Evolutionary conservation across 1,140 invertebrate species (phyloP), one percentile per base, ranked within the genome.

Genomic region (Hirudo medicinalis): DNA sequence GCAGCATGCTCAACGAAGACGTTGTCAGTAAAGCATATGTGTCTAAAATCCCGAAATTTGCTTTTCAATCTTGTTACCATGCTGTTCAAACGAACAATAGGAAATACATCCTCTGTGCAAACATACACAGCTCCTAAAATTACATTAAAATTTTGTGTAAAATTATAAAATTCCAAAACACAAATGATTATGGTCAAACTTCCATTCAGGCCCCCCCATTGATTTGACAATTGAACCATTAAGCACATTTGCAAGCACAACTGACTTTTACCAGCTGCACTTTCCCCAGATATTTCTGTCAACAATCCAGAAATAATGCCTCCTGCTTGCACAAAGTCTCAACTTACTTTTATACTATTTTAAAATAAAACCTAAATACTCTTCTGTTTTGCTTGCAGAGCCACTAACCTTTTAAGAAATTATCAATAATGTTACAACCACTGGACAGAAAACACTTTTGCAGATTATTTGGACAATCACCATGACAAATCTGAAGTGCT

Each of bases 201-300:
- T 77, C 81, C 80, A 69, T 77, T 77, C 53, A 85, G 76, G 54
- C 85, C 84, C 67, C 85, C 82, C 22, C 77, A 49, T 25, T 73
- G 60, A 60, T 63, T 57, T 22, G 85, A 82, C 71, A 86, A 79
- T 78, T 88, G 87, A n/a, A 84, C 84, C 69, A 82, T 84, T 9
- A 88, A 78, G 54, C 85, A 82, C 6, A 91, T 78, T 81, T 92
- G 90, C 36, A 94, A 79, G 75, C 87, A 89, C 20, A 93, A 77
- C 81, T 94, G 91, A 0, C 90, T 91, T 84, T 93, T 94, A 22
- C 91, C 91, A 76, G 85, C 85, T 13, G 89, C 89, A 81, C 90
- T 89, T 79, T 88, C 87, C 19, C 91, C 91, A 80, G 86, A 87
- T 77, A 94, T 85, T 84, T 94, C 91, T 67, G 89, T 90, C 20